Evolutionary conservation across 1,140 invertebrate genomes (phyloP), one percentile per base, ranked within the genome.

Genomic region (Cotesia typhae): DNA sequence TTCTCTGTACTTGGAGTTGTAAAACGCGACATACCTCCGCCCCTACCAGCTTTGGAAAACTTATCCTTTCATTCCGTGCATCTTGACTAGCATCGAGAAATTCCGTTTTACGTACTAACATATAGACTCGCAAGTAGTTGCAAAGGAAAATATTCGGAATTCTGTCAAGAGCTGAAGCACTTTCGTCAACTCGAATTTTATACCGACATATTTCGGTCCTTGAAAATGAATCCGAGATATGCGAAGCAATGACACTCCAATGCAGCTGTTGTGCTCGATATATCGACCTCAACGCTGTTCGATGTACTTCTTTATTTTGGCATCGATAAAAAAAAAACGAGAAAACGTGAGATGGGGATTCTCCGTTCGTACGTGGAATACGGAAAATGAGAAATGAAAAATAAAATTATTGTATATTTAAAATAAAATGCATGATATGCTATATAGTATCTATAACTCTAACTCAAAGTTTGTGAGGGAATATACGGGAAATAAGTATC

Each of bases 141-240:
- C 77, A 77, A 73, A 67, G 71, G 76, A 78, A 79, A 81, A 81
- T 80, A 79, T 78, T 80, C 76, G 75, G 73, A 77, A 80, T 79
- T 80, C 77, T 79, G 78, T 80, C 78, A 78, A 79, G 20, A 61
- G 10, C 10, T 20, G 36, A 17, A 38, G 37, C 20, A 14, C 38
- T 67, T 51, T 60, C 7, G 10, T 28, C 17, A 9, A 17, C 60
- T 61, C 35, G 20, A 61, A 61, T 61, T 61, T 61, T 28, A 14
- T 20, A 61, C 35, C 17, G 35, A 20, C 17, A 20, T 61, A 61
- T 61, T 61, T 61, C 20, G 12, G 35, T 61, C 17, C 60, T 61
- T 61, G 12, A 38, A 65, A 65, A 65, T 65, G 63, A 65, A 61
- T 61, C 60, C 10, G 20, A 28, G 60, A 20, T 38, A 65, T 65